A percentile compares a stretch with the other conserved stretches of the same genome.
phyloP scores from a whole-genome alignment of 2,888 invertebrate species.

The Altica lythri region DNA sequence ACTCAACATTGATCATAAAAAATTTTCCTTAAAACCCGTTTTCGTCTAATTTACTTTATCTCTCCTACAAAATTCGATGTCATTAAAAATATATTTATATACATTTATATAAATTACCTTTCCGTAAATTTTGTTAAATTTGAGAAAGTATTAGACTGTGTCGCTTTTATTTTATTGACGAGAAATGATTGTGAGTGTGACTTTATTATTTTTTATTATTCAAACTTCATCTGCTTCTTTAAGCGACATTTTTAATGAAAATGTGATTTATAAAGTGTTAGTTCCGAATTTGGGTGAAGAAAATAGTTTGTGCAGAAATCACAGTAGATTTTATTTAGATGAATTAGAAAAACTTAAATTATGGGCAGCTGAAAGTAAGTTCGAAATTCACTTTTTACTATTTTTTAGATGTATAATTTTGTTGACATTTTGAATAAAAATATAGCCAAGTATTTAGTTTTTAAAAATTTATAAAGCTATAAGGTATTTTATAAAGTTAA shows the following conservation, averaged over 20 bases:
- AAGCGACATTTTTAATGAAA: not conserved
- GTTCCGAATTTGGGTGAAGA: slow-evolving; percentile 39
- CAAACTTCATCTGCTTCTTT: not conserved
- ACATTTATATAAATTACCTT: slow-evolving; percentile 10
- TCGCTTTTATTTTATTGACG: not conserved
- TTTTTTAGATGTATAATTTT: no score
- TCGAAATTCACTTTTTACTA: no score
- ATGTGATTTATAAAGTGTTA: slow-evolving; percentile 21
- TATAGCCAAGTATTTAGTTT: no score
- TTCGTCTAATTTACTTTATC: slow-evolving; percentile 1
- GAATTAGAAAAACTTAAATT: slow-evolving; percentile 42
- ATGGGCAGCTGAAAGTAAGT: slow-evolving; percentile 50
- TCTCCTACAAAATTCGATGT: not conserved
- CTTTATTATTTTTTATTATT: not conserved
- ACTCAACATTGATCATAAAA: not conserved
- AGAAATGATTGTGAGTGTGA: slow-evolving; percentile 3
- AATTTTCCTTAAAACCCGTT: not conserved
- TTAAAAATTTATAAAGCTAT: no score
- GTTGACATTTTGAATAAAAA: no score
- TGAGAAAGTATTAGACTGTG: not conserved
- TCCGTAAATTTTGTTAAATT: not conserved
- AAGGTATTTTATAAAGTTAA: no score
- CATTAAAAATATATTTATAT: slow-evolving; percentile 4
- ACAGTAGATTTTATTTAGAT: slow-evolving; percentile 42
- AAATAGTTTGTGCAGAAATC: slow-evolving; percentile 41